A percentile compares a stretch with the other conserved stretches of the same genome.
Conservation (phyloP, 2,888 invertebrate genomes). For the Leucozona laternaria region DNA sequence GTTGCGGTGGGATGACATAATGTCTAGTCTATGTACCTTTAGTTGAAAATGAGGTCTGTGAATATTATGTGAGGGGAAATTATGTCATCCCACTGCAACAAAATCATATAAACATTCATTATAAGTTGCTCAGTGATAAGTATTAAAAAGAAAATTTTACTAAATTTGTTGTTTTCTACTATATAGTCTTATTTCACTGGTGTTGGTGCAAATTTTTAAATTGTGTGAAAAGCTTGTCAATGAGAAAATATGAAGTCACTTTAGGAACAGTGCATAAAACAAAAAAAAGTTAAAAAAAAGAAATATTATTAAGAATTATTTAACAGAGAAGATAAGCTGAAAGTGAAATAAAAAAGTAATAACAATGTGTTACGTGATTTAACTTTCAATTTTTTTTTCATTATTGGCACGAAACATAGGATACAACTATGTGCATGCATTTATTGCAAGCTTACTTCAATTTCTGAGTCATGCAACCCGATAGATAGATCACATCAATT, state of each 20-base stretch:
- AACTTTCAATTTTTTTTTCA: slow-evolving; percentile 11
- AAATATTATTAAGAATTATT: slow-evolving; percentile 9
- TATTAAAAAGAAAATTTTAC: too few species aligned
- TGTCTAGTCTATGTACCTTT: too few species aligned
- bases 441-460: neutral
- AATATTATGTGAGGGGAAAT: too few species aligned
- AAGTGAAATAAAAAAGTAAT: slow-evolving; percentile 20
- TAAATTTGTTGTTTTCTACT: too few species aligned
- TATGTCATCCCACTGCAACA: too few species aligned
- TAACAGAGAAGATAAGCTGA: neutral
- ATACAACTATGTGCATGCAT: neutral
- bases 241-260: neutral
- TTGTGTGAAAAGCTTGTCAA: neutral
- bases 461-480: slow-evolving; percentile 9
- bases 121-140: too few species aligned
- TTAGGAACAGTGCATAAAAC: neutral
- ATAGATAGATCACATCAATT: neutral
- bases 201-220: neutral
- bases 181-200: neutral
- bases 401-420: neutral
- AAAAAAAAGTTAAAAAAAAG: neutral
- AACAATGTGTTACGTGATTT: slow-evolving; percentile 12
- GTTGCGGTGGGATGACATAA: too few species aligned
- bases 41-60: too few species aligned
- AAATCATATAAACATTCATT: too few species aligned